Conservation (phyloP, 1,140 invertebrate genomes). For the Phenacoccus solenopsis region DNA sequence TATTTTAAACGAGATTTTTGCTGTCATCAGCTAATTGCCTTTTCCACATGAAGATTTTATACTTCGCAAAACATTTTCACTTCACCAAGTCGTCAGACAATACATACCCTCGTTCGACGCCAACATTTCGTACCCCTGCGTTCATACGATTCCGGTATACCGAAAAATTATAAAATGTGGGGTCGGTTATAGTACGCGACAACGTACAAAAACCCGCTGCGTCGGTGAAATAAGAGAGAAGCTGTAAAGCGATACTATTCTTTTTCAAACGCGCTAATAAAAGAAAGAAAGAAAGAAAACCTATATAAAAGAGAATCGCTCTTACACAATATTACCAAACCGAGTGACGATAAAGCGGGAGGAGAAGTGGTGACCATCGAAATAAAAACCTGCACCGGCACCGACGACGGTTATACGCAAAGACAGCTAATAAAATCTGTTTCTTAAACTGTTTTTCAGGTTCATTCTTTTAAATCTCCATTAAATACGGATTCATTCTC, state of each 20-base stretch:
- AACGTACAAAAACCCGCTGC: neutral
- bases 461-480: slow-evolving; percentile 2
- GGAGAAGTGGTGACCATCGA: neutral
- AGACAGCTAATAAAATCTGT: slow-evolving; percentile 2
- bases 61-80: too few relatives aligned
- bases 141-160: too few relatives aligned
- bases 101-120: too few relatives aligned
- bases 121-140: too few relatives aligned
- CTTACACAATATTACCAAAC: neutral
- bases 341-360: too few relatives aligned
- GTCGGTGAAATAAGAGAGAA: neutral
- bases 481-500: neutral
- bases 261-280: neutral
- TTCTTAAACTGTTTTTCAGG: neutral
- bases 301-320: neutral
- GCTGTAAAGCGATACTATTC: neutral
- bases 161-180: neutral
- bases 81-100: too few relatives aligned
- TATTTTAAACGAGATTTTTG: too few relatives aligned
- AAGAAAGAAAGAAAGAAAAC: neutral
- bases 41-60: too few relatives aligned
- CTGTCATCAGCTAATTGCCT: too few relatives aligned
- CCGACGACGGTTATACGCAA: neutral
- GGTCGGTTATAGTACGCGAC: neutral
- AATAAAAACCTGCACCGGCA: neutral